These are phyloP conservation scores for Beroe forskalii DNA, from an alignment of 37 sponge, comb jelly and placozoan genomes.

Conservation along the genomic window DNA sequence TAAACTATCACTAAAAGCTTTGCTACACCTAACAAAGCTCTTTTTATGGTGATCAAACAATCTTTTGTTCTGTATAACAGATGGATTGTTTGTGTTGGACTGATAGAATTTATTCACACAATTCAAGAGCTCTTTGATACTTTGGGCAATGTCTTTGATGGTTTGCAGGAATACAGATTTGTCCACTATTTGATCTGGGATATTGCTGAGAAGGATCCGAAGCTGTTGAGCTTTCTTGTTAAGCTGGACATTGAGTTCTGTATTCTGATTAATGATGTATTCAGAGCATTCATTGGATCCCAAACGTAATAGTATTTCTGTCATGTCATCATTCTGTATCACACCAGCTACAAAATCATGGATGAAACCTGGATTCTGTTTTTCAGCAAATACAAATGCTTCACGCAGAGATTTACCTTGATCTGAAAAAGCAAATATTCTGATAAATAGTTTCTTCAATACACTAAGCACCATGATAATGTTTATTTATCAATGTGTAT, in stretches of 20 bases:
- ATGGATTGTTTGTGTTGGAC: conserved; percentile 29
- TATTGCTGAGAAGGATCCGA: conserved; percentile 9
- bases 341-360: conserved; percentile 58
- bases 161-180: conserved; percentile 22
- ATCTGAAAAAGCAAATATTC: conserved; percentile 6
- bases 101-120: conserved; percentile 53
- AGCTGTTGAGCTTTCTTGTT: conserved; percentile 39
- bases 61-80: conserved; percentile 57
- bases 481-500: too few relatives aligned
- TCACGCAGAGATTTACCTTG: conserved; percentile 18
- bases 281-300: conserved; percentile 28
- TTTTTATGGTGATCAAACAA: conserved; percentile 59
- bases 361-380: conserved; percentile 54
- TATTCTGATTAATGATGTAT: neutral
- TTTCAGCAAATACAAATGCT: conserved; percentile 55
- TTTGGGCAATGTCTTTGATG: conserved; percentile 64
- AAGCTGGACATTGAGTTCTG: conserved; percentile 40
- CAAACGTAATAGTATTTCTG: conserved; percentile 25
- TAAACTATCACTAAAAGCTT: conserved; percentile 62
- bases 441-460: neutral
- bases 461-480: neutral
- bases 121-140: conserved; percentile 54
- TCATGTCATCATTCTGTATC: conserved; percentile 53
- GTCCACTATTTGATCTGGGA: conserved; percentile 31
- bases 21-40: conserved; percentile 40